Conservation (phyloP, 2,888 invertebrate genomes). For the Tipula helvola region DNA sequence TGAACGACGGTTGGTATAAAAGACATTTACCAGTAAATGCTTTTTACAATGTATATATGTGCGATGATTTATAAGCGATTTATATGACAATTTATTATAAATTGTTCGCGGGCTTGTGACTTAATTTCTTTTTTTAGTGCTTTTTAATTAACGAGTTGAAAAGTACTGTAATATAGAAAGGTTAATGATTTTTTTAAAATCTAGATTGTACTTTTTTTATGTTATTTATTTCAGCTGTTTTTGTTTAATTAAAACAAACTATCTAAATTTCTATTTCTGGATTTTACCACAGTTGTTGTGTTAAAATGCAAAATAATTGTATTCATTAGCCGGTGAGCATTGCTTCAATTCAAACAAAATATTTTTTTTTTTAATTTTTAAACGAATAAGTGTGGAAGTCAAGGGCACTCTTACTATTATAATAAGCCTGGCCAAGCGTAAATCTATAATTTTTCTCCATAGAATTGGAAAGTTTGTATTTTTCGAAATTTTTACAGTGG, state of each 20-base stretch:
- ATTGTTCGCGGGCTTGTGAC: not conserved
- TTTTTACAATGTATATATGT: not conserved
- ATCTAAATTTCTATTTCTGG: not conserved
- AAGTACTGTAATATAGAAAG: not conserved
- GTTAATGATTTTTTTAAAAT: not conserved
- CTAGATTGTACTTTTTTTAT: not conserved
- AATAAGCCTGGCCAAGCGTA: too few species aligned
- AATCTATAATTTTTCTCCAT: too few species aligned
- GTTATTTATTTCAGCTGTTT: not conserved
- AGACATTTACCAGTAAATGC: not conserved
- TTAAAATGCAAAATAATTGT: not conserved
- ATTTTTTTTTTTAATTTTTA: too few species aligned
- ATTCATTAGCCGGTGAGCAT: not conserved
- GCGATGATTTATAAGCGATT: not conserved
- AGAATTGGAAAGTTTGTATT: too few species aligned
- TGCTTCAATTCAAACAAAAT: too few species aligned
- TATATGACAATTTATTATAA: not conserved
- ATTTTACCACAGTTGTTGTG: not conserved
- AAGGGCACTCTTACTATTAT: too few species aligned
- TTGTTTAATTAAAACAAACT: not conserved
- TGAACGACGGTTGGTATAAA: not conserved
- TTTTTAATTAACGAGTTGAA: not conserved
- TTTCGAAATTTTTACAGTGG: too few species aligned
- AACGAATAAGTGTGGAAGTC: too few species aligned
- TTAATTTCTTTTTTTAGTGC: not conserved